Conservation (phyloP, 2,888 invertebrate genomes). For the Philereme vetulata region DNA sequence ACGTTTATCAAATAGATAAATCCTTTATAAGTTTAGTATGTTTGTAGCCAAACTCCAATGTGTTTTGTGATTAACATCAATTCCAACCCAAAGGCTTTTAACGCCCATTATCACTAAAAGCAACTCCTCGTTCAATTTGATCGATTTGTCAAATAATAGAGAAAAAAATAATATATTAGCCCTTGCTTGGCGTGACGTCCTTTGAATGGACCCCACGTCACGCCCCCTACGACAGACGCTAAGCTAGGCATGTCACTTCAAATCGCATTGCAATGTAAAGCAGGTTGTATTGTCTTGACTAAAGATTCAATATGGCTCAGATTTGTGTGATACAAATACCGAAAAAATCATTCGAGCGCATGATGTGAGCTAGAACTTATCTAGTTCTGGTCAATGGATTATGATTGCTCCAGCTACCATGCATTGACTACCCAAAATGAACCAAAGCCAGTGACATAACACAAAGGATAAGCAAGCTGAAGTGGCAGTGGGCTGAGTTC, state of each 20-base stretch:
- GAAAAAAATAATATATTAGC: constrained; percentile 65
- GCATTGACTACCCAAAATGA: too few relatives aligned
- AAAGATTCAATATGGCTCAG: neutral
- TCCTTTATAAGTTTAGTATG: neutral
- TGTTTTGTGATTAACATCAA: constrained; percentile 18
- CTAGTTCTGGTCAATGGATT: too few relatives aligned
- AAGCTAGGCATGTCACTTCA: constrained; percentile 5
- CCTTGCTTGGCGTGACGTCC: constrained; percentile 52
- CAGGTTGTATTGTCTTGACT: constrained; percentile 4
- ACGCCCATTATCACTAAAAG: constrained; percentile 39
- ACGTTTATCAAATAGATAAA: too few relatives aligned
- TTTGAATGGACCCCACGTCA: constrained; percentile 49
- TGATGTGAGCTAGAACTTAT: too few relatives aligned
- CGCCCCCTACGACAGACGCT: constrained; percentile 53
- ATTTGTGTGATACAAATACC: neutral
- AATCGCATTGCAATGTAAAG: constrained; percentile 1
- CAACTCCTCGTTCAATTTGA: constrained; percentile 47
- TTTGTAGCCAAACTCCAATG: constrained; percentile 9
- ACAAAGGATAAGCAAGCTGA: too few relatives aligned
- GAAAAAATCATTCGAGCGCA: neutral
- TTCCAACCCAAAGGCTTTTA: constrained; percentile 29
- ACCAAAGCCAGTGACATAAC: too few relatives aligned
- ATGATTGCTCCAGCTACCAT: too few relatives aligned
- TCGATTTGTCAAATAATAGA: constrained; percentile 64
- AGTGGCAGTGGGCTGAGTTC: too few relatives aligned